Base-by-base conservation (phyloP, 2,888 invertebrate genomes). In the Sympetrum striolatum region DNA sequence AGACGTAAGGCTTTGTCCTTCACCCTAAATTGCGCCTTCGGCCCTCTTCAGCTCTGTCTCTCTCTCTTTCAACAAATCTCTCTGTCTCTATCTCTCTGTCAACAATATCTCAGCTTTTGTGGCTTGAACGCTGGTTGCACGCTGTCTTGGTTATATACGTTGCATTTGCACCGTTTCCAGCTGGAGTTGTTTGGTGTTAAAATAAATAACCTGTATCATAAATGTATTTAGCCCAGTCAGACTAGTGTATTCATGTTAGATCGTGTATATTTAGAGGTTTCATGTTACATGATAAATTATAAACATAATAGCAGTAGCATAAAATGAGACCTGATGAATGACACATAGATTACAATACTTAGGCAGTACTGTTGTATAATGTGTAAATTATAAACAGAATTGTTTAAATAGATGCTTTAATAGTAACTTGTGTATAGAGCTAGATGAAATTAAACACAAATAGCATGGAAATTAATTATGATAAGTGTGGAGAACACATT, bases 1-100 rank as follows among this genome's bases (percentile, higher is more conserved):
- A 96, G 96, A 96, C 96, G 96, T 96, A 97, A 96, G 96, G 96
- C 94, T 93, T 92, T 91, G 90, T 90, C 82, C 86, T 35, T 64
- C 86, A 86, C 25, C 58, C 86, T 37, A 25, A 25, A 86, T 60
- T 60, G 73, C 86, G 37, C 37, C 35, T 31, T 31, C 31, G 25
- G 31, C 48, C 53, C 37, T 60, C 86, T 39, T 22, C 25, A 31
- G 53, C 82, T 86, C n/a, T n/a, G n/a, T n/a, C n/a, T n/a, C 86
- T 60, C 60, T 86, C 86, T 82, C 82, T 86, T 37, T 60, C 18
- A 53, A 18, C 53, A 53, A 48, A 12, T 4, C 12, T 22, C 37
- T 60, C 8, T 64, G 0, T 64, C 18, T 22, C 22, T 82, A 14
- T 82, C 37, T 86, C 60, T 64, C 86, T 86, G 25, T 73, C 31